A percentile compares a stretch with the other conserved stretches of the same genome.
phyloP scores from a whole-genome alignment of 2,888 invertebrate genomes.

The Pseudococcus longispinus region DNA sequence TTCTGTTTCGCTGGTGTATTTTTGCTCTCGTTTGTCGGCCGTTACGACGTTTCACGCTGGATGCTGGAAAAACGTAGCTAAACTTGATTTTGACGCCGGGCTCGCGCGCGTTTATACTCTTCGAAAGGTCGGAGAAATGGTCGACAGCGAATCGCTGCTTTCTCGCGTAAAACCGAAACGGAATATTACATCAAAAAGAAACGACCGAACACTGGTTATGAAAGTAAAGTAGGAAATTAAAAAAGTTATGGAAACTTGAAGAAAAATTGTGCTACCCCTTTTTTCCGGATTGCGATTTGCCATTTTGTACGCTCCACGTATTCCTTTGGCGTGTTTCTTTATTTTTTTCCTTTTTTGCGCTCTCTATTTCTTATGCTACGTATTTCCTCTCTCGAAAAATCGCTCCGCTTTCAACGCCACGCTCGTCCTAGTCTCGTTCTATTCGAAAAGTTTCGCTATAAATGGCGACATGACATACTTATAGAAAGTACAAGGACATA shows the following conservation, averaged over 20 bases:
- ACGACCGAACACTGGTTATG: slow-evolving; percentile 35
- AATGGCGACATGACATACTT: not conserved
- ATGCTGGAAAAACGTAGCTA: not conserved
- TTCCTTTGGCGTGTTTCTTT: slow-evolving; percentile 8
- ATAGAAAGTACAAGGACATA: not conserved
- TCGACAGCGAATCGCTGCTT: not conserved
- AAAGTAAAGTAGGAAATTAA: slow-evolving; percentile 44
- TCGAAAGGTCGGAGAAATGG: not conserved
- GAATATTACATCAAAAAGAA: slow-evolving; percentile 42
- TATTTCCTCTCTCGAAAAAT: not conserved
- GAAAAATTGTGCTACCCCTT: slow-evolving; percentile 3
- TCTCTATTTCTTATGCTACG: not conserved
- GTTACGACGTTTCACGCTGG: not conserved
- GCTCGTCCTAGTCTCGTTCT: not conserved
- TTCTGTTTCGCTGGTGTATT: not conserved
- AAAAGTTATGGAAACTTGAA: slow-evolving; percentile 42
- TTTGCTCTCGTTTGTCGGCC: not conserved
- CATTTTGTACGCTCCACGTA: not conserved
- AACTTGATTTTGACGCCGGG: slow-evolving; percentile 9
- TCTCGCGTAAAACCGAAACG: slow-evolving; percentile 14
- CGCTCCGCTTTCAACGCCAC: not conserved
- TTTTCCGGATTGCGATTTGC: slow-evolving; percentile 25
- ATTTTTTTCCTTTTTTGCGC: not conserved
- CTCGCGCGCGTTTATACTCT: no score
- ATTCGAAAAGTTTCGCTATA: not conserved